phyloP scores from a whole-genome alignment of 1,140 invertebrate genomes.

The Tetramorium alpestre region DNA sequence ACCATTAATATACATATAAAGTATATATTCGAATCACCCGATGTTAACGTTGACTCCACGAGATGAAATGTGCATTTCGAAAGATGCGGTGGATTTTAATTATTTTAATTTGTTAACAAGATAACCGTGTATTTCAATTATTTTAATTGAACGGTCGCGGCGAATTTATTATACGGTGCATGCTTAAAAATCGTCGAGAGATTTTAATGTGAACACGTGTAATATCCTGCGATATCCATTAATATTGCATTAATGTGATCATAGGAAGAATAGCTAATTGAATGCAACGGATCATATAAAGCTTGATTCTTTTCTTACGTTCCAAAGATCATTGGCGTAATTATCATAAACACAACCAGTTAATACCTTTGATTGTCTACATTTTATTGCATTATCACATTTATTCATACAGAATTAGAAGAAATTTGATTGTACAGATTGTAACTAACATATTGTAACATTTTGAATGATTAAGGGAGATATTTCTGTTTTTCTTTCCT shows the following conservation, averaged over 20 bases:
- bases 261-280: neutral
- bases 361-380: neutral
- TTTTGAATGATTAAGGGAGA: neutral
- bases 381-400: neutral
- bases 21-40: neutral
- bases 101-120: slow-evolving; percentile 4
- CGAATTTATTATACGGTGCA: slow-evolving; percentile 15
- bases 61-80: neutral
- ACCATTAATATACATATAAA: neutral
- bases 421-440: neutral
- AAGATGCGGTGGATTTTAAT: slow-evolving; percentile 12
- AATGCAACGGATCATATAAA: neutral
- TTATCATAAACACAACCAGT: neutral
- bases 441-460: neutral
- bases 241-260: neutral
- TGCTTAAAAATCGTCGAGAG: slow-evolving; percentile 9
- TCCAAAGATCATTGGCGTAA: neutral
- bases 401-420: neutral
- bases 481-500: neutral
- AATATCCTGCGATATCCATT: neutral
- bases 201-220: neutral
- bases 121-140: slow-evolving; percentile 15
- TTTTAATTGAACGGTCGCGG: neutral
- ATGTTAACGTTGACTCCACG: neutral
- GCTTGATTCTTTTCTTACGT: neutral